phyloP scores from a whole-genome alignment of 1,140 invertebrate species.

The Temnothorax longispinosus region DNA sequence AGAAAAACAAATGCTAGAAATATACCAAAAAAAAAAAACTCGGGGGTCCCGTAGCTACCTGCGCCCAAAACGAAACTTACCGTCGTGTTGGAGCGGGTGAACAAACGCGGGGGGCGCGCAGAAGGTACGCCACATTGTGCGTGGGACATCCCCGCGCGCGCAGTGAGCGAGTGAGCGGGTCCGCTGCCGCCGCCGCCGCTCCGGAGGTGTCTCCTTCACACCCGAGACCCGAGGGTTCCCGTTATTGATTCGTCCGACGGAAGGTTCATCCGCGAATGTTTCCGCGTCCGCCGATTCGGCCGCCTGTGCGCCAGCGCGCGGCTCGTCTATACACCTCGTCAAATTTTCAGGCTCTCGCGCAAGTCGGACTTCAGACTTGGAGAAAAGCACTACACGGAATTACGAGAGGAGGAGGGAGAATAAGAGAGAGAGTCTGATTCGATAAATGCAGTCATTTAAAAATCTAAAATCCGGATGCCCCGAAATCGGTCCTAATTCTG shows the following conservation, averaged over 20 bases:
- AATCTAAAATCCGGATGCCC: background rate
- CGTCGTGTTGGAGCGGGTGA: background rate
- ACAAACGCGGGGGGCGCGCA: too few species aligned
- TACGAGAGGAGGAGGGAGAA: background rate
- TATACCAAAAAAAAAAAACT: conserved; percentile 56
- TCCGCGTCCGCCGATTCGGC: conserved; percentile 44
- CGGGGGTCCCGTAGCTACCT: conserved; percentile 4
- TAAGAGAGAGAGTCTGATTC: background rate
- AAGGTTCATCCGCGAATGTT: conserved; percentile 66
- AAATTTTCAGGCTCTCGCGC: conserved; percentile 51
- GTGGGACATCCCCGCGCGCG: conserved; percentile 34
- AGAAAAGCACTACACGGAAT: background rate
- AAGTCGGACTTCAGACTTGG: background rate
- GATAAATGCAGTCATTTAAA: background rate
- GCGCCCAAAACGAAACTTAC: conserved; percentile 13
- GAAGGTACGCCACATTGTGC: conserved; percentile 25
- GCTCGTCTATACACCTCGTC: conserved; percentile 27
- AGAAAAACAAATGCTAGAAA: conserved; percentile 66
- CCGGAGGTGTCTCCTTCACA: conserved; percentile 54
- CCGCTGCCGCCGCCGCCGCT: background rate
- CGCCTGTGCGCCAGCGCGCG: conserved; percentile 38
- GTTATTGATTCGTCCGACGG: conserved; percentile 77
- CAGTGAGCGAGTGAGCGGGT: background rate
- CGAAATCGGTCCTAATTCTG: background rate
- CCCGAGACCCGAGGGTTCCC: conserved; percentile 69